phyloP scores from a whole-genome alignment of 2,113 vertebrate species.

The Clarias magur region DNA sequence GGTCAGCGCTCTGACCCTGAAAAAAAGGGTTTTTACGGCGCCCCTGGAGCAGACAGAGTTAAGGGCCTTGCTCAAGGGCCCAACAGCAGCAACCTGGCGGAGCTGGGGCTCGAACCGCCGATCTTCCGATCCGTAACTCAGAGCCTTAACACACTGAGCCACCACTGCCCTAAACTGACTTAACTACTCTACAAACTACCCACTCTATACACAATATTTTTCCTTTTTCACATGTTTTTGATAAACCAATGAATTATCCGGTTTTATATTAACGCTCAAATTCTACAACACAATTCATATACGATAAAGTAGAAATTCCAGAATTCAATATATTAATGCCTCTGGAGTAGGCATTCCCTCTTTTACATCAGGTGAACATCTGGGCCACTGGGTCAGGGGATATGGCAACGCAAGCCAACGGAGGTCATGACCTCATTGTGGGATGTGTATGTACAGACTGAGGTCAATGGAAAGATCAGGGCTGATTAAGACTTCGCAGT shows the following conservation, averaged over 20 bases:
- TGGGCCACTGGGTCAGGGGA: background rate
- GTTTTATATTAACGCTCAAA: background rate
- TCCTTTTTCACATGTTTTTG: background rate
- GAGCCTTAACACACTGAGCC: too few species aligned
- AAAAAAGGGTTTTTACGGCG: too few species aligned
- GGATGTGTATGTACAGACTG: background rate
- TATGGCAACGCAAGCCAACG: background rate
- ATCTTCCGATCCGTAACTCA: too few species aligned
- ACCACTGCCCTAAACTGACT: too few species aligned
- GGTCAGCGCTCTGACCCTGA: too few species aligned
- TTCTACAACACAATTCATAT: background rate
- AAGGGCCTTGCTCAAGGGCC: too few species aligned
- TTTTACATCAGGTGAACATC: background rate
- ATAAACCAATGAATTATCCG: background rate
- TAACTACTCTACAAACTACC: background rate
- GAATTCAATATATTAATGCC: background rate
- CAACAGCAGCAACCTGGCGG: too few species aligned
- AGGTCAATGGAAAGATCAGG: background rate
- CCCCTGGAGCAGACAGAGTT: too few species aligned
- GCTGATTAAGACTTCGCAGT: constrained; percentile 6
- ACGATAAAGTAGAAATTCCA: background rate
- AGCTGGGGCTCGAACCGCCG: too few species aligned
- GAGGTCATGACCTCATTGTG: background rate
- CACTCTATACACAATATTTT: background rate
- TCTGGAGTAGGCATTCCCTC: background rate